Evolutionary conservation across 2,888 invertebrate species (phyloP), one percentile per base, ranked within the genome.

Genomic region (Anagyrus pseudococci): DNA sequence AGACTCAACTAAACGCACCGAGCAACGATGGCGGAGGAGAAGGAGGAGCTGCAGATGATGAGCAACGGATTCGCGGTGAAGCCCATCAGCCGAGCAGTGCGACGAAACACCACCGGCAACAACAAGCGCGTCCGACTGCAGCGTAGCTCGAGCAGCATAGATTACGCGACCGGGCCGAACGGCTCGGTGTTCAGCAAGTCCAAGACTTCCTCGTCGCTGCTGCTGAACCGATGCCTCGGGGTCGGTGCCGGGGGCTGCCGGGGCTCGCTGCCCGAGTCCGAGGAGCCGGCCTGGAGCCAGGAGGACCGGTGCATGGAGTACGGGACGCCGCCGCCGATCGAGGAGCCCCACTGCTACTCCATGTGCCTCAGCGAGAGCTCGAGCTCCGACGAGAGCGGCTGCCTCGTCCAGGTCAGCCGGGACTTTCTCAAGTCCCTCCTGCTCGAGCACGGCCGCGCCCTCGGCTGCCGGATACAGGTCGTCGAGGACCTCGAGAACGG

Each of bases 301-400:
- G 73, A 72, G 0, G 72, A 73, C n/a, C 70, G 66, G 2, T 90
- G 89, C 80, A 89, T 91, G 85, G 90, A 91, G 78, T 90, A 89
- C 72, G 91, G 91, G 61, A 89, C 89, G 41, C 90, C 91, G 19
- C 91, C 91, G 8, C 91, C 91, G 29, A 89, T 91, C 62, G 92
- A 92, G 80, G 90, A 78, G 46, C 75, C 78, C 0, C 72, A 77
- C 23, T 77, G 76, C 56, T 79, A 90, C 81, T 90, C 90, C 47
- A 89, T 91, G 70, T 89, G 90, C 77, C 87, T 91, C 84, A 91
- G 91, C 82, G 92, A 92, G 77, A 91, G 89, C 82, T 91, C 91
- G 74, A 89, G 89, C 77, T 89, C 70, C 23, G 76, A 74, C 7
- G 72, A 74, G 68, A 77, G 67, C 67, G 77, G 63, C 56, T 78